These are phyloP conservation scores for Heliornis fulica DNA, from an alignment of 2,113 vertebrate genomes.

Conservation along the genomic window DNA sequence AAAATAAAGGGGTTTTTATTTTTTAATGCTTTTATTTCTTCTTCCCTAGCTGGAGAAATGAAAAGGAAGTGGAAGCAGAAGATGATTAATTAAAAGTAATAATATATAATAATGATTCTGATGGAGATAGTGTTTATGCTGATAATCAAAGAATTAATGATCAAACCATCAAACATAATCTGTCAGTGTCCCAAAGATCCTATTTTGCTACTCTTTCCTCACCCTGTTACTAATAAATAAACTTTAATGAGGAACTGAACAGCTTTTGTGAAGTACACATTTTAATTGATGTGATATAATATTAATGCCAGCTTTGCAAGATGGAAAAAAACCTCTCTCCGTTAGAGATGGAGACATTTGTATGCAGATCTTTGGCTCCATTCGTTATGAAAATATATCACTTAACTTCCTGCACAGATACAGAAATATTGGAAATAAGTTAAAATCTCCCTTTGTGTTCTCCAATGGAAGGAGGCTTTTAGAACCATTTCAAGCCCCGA, in stretches of 20 bases:
- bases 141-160: neutral
- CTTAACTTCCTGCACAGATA: neutral
- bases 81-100: neutral
- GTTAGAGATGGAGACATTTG: neutral
- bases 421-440: neutral
- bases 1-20: neutral
- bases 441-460: neutral
- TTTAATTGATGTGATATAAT: neutral
- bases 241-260: neutral
- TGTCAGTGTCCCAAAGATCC: neutral
- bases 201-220: neutral
- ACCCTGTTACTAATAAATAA: neutral
- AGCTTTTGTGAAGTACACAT: neutral
- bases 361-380: neutral
- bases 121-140: neutral
- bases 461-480: neutral
- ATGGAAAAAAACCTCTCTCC: neutral
- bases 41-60: neutral
- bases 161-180: neutral
- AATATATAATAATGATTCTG: neutral
- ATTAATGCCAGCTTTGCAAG: neutral
- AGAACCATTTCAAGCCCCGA: neutral
- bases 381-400: neutral
- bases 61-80: neutral
- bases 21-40: neutral